Percentiles rank a stretch among this genome's conserved stretches.
These are phyloP conservation scores for Desoria tigrina DNA, from an alignment of 2,888 invertebrate genomes.

Conservation along the genomic window DNA sequence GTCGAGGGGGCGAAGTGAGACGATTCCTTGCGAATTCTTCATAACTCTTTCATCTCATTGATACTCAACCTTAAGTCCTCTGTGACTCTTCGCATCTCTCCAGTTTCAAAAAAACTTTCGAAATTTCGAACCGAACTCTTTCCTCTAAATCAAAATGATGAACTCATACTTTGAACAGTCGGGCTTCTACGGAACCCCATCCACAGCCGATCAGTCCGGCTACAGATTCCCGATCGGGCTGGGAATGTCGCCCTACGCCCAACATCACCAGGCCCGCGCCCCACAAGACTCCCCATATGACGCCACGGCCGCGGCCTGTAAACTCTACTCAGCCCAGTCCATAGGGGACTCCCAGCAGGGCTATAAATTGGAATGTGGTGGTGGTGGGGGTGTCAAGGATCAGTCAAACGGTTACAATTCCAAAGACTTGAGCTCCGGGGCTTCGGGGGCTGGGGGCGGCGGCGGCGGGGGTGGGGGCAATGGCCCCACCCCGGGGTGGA, in stretches of 20 bases:
- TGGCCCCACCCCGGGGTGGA: constrained; percentile 57
- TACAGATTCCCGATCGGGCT: constrained; percentile 83
- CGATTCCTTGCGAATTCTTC: neutral
- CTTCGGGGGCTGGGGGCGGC: constrained; percentile 39
- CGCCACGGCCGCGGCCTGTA: constrained; percentile 79
- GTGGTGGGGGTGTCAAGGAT: constrained; percentile 62
- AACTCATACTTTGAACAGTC: constrained; percentile 96
- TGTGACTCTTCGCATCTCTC: no score
- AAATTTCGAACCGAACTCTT: no score
- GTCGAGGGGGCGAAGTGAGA: constrained; percentile 33
- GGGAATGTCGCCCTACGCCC: constrained; percentile 81
- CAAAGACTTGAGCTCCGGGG: constrained; percentile 64
- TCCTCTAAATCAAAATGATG: constrained; percentile 62
- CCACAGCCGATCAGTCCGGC: constrained; percentile 76
- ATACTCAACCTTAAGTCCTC: no score
- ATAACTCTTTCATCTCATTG: no score
- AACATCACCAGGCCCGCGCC: constrained; percentile 72
- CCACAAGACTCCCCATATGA: constrained; percentile 91
- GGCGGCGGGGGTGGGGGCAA: constrained; percentile 45
- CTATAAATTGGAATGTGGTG: constrained; percentile 70
- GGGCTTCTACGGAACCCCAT: constrained; percentile 87
- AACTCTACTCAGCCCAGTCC: constrained; percentile 71
- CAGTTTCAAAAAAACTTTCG: no score
- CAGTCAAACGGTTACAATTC: constrained; percentile 61
- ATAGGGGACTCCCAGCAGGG: constrained; percentile 61